These are phyloP conservation scores for Lysandra coridon DNA, from an alignment of 2,888 invertebrate species.

Conservation along the genomic window DNA sequence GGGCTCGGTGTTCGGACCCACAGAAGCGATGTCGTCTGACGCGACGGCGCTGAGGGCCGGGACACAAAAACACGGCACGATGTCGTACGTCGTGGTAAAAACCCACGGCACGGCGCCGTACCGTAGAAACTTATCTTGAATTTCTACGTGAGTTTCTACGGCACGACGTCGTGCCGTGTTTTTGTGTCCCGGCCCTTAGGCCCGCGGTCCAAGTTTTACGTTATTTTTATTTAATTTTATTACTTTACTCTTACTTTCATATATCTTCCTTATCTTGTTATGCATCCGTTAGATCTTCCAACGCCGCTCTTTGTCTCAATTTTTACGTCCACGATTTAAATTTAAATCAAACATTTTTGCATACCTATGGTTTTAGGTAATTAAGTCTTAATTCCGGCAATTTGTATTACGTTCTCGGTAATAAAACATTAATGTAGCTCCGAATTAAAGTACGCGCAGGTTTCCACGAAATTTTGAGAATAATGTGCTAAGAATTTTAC, in stretches of 20 bases:
- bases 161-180: no score
- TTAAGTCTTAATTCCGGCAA: slow-evolving; percentile 12
- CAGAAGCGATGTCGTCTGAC: slow-evolving; percentile 3
- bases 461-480: slow-evolving; percentile 12
- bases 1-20: neutral
- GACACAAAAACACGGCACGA: neutral
- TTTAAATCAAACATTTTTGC: slow-evolving; percentile 21
- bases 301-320: slow-evolving; percentile 18
- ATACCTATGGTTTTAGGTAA: slow-evolving; percentile 10
- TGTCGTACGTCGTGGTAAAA: no score
- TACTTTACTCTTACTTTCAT: slow-evolving; percentile 69
- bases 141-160: no score
- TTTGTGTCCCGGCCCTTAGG: no score
- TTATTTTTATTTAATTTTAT: slow-evolving; percentile 58
- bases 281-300: slow-evolving; percentile 32
- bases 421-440: slow-evolving; percentile 6
- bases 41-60: slow-evolving; percentile 47
- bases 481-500: slow-evolving; percentile 14
- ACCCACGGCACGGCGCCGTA: no score
- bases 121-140: no score
- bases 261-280: slow-evolving; percentile 42
- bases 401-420: slow-evolving; percentile 18
- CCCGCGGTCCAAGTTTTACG: neutral
- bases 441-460: slow-evolving; percentile 18
- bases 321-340: slow-evolving; percentile 1